A percentile compares a stretch with the other conserved stretches of the same genome.
phyloP scores from a whole-genome alignment of 2,888 invertebrate genomes.

The Microctonus brassicae region DNA sequence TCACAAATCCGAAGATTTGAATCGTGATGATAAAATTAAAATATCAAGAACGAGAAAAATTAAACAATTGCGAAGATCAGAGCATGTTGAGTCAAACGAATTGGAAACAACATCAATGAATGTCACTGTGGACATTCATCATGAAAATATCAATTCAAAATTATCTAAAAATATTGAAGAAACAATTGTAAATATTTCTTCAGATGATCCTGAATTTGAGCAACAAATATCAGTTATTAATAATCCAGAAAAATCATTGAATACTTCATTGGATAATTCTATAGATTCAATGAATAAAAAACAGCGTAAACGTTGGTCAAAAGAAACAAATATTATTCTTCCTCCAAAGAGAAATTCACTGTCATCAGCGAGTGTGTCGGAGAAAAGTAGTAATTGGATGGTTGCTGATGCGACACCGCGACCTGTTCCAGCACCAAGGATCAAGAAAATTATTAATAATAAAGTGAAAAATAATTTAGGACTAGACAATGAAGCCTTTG shows the following conservation, averaged over 20 bases:
- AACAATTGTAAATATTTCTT: slow-evolving; percentile 8
- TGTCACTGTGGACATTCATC: slow-evolving; percentile 57
- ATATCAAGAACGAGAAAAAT: slow-evolving; percentile 9
- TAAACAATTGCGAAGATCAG: slow-evolving; percentile 17
- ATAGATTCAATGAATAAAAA: slow-evolving; percentile 44
- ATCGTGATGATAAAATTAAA: neutral
- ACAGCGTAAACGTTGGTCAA: slow-evolving; percentile 58
- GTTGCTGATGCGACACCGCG: slow-evolving; percentile 10
- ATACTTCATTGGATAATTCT: slow-evolving; percentile 14
- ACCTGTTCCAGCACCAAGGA: slow-evolving; percentile 53
- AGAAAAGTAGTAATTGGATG: slow-evolving; percentile 28
- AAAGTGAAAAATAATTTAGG: slow-evolving; percentile 33
- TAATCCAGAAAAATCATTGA: neutral
- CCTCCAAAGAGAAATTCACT: slow-evolving; percentile 38
- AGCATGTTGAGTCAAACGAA: slow-evolving; percentile 27
- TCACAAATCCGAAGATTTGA: neutral
- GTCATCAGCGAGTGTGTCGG: slow-evolving; percentile 26
- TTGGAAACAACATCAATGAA: slow-evolving; percentile 41
- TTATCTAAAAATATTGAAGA: slow-evolving; percentile 3
- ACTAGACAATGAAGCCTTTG: slow-evolving; percentile 57
- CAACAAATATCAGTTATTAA: neutral
- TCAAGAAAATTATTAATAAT: slow-evolving; percentile 22
- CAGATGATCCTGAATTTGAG: slow-evolving; percentile 8
- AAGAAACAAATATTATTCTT: slow-evolving; percentile 48
- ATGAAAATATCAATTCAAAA: slow-evolving; percentile 26